Evolutionary conservation across 35 echinoderm and acorn worm genomes (phyloP).

Genomic region (Acanthaster planci): DNA sequence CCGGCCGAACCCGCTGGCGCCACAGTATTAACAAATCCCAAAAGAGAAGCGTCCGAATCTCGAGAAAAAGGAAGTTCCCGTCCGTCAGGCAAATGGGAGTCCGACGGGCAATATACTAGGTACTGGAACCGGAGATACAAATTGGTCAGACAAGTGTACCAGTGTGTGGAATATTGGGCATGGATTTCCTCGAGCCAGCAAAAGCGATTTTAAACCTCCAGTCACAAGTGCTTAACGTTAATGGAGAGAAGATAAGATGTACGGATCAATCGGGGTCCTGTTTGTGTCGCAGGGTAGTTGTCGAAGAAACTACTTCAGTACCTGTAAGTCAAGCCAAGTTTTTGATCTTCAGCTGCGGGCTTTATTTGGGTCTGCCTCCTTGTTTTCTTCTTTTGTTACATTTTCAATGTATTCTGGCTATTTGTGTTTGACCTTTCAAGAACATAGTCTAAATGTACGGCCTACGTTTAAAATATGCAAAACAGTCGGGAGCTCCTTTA

Average conservation of each 20-base stretch:
- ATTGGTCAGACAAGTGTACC: not conserved
- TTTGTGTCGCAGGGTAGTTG: conserved; percentile 3
- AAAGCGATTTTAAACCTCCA: not conserved
- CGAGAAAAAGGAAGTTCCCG: not conserved
- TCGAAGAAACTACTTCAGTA: not conserved
- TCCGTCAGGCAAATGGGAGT: conserved; percentile 3
- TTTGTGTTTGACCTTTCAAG: too few species aligned
- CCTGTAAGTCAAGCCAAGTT: too few species aligned
- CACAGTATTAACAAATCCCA: conserved; percentile 18
- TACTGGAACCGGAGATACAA: not conserved
- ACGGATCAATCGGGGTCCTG: not conserved
- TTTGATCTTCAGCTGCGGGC: too few species aligned
- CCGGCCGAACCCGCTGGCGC: too few species aligned
- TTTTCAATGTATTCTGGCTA: too few species aligned
- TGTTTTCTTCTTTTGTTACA: too few species aligned
- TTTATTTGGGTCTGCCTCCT: too few species aligned
- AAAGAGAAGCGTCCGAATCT: not conserved
- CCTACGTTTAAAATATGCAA: too few species aligned
- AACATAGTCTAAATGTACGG: too few species aligned
- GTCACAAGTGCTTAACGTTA: not conserved
- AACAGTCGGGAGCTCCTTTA: too few species aligned
- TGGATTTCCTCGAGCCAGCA: not conserved
- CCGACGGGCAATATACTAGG: not conserved
- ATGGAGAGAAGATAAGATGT: conserved; percentile 10
- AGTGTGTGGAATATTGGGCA: conserved; percentile 11